Conservation (phyloP, 2,797 vertebrate genomes). For the Protosalanx chinensis region DNA sequence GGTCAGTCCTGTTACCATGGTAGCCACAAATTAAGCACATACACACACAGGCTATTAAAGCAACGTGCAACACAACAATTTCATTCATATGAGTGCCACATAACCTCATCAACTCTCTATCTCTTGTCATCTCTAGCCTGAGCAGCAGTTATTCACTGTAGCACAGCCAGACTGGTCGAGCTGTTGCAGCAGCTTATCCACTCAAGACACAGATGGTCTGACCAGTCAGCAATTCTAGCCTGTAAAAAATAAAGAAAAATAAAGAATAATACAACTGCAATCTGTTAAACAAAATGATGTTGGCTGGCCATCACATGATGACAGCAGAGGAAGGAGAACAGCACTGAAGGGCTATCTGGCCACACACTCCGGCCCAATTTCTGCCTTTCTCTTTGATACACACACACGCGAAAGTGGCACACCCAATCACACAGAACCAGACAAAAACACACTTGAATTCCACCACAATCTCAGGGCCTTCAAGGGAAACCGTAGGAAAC, state of each 20-base stretch:
- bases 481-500: not conserved
- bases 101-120: not conserved
- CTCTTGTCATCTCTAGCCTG: not conserved
- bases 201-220: not conserved
- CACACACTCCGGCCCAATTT: too few relatives aligned
- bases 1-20: constrained; percentile 51
- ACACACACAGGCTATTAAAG: not conserved
- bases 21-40: constrained; percentile 34
- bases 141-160: not conserved
- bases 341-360: too few relatives aligned
- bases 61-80: too few relatives aligned
- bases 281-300: too few relatives aligned
- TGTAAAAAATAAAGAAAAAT: not conserved
- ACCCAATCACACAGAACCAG: not conserved
- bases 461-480: not conserved
- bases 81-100: not conserved
- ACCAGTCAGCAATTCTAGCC: not conserved
- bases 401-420: not conserved
- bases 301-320: too few relatives aligned
- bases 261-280: not conserved
- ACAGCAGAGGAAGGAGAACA: too few relatives aligned
- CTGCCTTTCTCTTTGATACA: not conserved
- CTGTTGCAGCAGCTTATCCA: not conserved
- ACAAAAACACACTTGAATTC: not conserved
- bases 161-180: not conserved